Base-by-base conservation (phyloP, 2,888 invertebrate genomes). In the Macrophya annulata region DNA sequence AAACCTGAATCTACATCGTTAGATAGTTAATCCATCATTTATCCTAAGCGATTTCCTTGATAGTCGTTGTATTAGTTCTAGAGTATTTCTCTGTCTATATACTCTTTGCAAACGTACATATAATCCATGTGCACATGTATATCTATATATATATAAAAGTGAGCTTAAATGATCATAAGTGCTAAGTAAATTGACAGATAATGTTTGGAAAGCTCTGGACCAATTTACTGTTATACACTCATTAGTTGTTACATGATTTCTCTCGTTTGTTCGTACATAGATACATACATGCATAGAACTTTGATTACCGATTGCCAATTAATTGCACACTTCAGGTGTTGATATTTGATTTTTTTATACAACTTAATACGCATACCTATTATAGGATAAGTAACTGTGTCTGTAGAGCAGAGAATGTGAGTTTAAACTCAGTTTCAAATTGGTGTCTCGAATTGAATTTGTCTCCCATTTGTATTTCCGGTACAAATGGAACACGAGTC, bases 61-160 rank as follows among this genome's bases (percentile, higher is more conserved):
- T 40, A 45, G n/a, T 74, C 72, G 72, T 45, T 45, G 45, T 31
- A 74, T 31, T 45, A 45, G 43, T 45, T 74, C 37, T 76, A 48
- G 31, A 45, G 76, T 25, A 76, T 76, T 40, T 25, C 76, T 37
- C 51, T n/a, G 77, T 77, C 77, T 55, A 77, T 77, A 51, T 55
- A 77, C 77, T 55, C 55, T 77, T 51, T 45, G 45, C 25, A 48
- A n/a, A n/a, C n/a, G n/a, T 45, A 74, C 43, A 45, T 21, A 15
- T 10, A n/a, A 72, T 62, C 62, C 21, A 37, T 37, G 17, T 37
- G 31, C 1, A 68, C 17, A 17, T 15, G 6, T 17, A 37, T 37
- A 68, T 48, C 76, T n/a, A n/a, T n/a, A n/a, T n/a, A n/a, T n/a
- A n/a, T n/a, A n/a, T n/a, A n/a, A n/a, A 76, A 77, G n/a, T 43